Base-by-base conservation (phyloP, 2,797 vertebrate genomes). In the Pelobates cultripes region DNA sequence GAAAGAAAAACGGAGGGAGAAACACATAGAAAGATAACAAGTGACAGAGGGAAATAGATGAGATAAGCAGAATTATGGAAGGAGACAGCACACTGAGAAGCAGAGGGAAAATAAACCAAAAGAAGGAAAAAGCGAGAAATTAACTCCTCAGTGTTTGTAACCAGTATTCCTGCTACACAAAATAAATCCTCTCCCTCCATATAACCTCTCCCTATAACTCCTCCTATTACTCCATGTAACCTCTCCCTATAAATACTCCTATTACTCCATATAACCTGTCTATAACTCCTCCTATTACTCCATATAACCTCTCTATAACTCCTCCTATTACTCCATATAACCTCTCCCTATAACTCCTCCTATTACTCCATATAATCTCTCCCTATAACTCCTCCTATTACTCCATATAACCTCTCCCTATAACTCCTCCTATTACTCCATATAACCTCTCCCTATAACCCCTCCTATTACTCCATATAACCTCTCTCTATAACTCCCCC, bases 11-110 rank as follows among this genome's bases (percentile, higher is more conserved):
- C 51, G 40, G 77, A 72, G 73, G 76, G 82, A 75, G 67, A 70
- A 44, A 77, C 53, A 77, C 45, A 68, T 44, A 77, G 74, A 81
- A 74, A 73, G 63, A 84, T 73, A 84, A 64, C 72, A 73, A 80
- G 66, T 75, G 78, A 84, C 73, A 84, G 74, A 69, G 78, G 67
- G 75, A 84, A 77, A 80, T 42, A 72, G 73, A 77, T 77, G 79
- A 81, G 55, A 81, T 67, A 70, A 73, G 74, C 76, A 84, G 78
- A 80, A 77, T 77, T 70, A 84, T 77, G 45, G 68, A 69, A 80
- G 51, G 40, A 79, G 82, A 83, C 75, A 79, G 77, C 80, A 71
- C 14, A 68, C 67, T 72, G 75, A 57, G 17, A 77, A 60, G 80
- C 60, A 61, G 51, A 77, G 69, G 17, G 67, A 45, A 73, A 9